Conservation (phyloP, 2,797 vertebrate species). For the Lutjanus campechanus region DNA sequence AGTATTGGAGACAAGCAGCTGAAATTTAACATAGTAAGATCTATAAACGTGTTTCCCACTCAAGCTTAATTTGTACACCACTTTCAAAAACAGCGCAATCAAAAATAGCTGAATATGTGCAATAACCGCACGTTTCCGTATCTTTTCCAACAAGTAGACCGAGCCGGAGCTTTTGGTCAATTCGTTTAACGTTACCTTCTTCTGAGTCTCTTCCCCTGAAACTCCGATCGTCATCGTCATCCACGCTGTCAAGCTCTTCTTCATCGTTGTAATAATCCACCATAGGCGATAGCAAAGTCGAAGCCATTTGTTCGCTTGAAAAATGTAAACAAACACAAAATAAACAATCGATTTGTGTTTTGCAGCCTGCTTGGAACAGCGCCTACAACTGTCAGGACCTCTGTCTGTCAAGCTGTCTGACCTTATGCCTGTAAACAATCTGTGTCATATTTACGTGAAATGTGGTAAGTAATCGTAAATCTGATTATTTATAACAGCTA, state of each 20-base stretch:
- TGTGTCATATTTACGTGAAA: background rate
- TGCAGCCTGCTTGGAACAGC: conserved; percentile 80
- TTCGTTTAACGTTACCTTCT: conserved; percentile 87
- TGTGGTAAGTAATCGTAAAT: rapidly evolving
- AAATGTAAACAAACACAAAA: conserved; percentile 84
- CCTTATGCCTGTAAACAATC: conserved; percentile 66
- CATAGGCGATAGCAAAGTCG: conserved; percentile 89
- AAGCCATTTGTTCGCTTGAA: conserved; percentile 81
- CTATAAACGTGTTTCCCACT: background rate
- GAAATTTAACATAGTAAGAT: no score
- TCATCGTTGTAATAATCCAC: conserved; percentile 97
- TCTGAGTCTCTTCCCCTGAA: conserved; percentile 95
- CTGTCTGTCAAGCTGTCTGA: conserved; percentile 30
- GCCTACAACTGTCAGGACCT: conserved; percentile 82
- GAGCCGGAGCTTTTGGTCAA: conserved; percentile 56
- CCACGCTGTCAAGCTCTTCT: conserved; percentile 95
- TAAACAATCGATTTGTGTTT: conserved; percentile 84
- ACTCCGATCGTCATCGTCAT: conserved; percentile 96
- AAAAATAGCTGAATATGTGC: background rate
- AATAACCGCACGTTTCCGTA: conserved; percentile 49
- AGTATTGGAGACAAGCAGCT: background rate
- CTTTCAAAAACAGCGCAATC: background rate
- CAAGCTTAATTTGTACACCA: rapidly evolving
- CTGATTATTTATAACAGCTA: rapidly evolving
- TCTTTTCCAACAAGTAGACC: conserved; percentile 69